Percentiles rank a stretch among this genome's conserved stretches.
phyloP scores from a whole-genome alignment of 2,888 invertebrate species.

The Odiellus spinosus region DNA sequence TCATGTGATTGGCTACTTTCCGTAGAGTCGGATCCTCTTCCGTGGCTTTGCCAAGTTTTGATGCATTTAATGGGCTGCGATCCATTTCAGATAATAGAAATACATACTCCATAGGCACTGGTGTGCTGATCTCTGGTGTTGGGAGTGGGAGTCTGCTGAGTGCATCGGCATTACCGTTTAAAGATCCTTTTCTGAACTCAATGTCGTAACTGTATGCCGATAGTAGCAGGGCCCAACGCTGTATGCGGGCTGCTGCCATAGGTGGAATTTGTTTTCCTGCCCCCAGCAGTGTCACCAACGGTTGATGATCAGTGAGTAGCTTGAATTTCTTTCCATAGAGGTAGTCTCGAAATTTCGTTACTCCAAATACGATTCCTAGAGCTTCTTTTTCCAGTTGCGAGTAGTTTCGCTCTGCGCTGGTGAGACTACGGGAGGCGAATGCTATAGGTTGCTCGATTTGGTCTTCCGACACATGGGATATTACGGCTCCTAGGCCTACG shows the following conservation, averaged over 20 bases:
- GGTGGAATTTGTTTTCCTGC: conserved; percentile 23
- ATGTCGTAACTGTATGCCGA: conserved; percentile 9
- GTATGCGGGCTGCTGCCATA: conserved; percentile 24
- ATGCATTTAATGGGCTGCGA: too few relatives aligned
- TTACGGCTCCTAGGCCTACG: conserved; percentile 25
- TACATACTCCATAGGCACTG: conserved; percentile 4
- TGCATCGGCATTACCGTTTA: conserved; percentile 7
- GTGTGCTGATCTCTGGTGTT: background rate
- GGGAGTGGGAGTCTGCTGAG: conserved; percentile 6
- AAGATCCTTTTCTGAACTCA: conserved; percentile 6
- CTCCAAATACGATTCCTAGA: conserved; percentile 23
- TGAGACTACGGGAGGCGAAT: conserved; percentile 28
- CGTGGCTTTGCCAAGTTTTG: conserved; percentile 2
- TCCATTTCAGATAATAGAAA: too few relatives aligned
- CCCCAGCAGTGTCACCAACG: conserved; percentile 27
- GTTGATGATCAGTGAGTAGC: conserved; percentile 26
- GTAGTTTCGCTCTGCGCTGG: conserved; percentile 24
- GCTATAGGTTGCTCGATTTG: conserved; percentile 28
- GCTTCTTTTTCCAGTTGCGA: conserved; percentile 29
- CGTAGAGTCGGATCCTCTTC: conserved; percentile 1
- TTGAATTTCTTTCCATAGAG: conserved; percentile 26
- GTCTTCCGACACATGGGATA: conserved; percentile 25
- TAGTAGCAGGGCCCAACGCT: conserved; percentile 23
- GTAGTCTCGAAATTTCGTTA: conserved; percentile 25
- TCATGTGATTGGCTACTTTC: background rate